Evolutionary conservation across 2,113 vertebrate species (phyloP).

Genomic region (Tachuris rubrigastra): DNA sequence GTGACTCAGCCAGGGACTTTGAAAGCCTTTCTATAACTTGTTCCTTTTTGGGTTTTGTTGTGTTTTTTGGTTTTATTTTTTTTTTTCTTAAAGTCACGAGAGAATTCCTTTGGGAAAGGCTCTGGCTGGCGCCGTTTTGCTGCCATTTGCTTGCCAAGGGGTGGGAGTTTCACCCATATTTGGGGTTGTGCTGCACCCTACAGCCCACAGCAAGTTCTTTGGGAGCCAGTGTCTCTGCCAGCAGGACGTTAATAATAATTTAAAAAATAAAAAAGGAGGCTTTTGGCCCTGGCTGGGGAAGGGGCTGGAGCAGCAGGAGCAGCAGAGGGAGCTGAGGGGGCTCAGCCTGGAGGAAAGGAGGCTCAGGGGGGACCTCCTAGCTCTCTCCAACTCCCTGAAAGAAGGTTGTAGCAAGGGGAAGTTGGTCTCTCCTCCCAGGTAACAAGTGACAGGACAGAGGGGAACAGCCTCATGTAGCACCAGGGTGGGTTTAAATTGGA

Average conservation of each 20-base stretch:
- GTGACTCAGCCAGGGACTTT: neutral
- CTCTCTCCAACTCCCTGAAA: neutral
- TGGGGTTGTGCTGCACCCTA: neutral
- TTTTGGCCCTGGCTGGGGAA: neutral
- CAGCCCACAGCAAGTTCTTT: neutral
- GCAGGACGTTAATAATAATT: neutral
- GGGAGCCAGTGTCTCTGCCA: neutral
- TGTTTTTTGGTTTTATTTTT: no score
- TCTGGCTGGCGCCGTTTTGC: accelerated
- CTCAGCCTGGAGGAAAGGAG: neutral
- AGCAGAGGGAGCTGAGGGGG: neutral
- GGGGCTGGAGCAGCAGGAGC: accelerated
- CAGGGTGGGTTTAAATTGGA: neutral
- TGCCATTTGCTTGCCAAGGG: neutral
- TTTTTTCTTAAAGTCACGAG: neutral
- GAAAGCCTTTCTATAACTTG: neutral
- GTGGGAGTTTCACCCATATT: neutral
- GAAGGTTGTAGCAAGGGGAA: accelerated
- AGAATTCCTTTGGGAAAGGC: neutral
- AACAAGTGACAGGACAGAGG: neutral
- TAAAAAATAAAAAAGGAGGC: neutral
- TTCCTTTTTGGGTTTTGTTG: neutral
- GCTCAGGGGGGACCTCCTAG: neutral
- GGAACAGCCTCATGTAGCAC: accelerated
- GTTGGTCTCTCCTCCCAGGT: accelerated